These are phyloP conservation scores for Aphidoletes aphidimyza DNA, from an alignment of 2,888 invertebrate genomes.

Conservation along the genomic window DNA sequence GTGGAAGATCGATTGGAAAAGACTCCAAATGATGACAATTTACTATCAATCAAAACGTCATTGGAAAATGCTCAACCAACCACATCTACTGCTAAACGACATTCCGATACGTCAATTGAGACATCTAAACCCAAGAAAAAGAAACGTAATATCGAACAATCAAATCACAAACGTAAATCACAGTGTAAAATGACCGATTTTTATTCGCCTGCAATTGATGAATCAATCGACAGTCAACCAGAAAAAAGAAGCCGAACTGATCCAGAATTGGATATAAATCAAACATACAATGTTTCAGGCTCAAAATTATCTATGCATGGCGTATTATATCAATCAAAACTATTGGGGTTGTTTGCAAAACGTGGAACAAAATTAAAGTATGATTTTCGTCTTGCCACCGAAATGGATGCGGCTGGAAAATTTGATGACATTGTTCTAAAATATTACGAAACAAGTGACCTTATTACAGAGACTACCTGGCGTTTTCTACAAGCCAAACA, in stretches of 20 bases:
- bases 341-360: neutral
- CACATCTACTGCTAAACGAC: neutral
- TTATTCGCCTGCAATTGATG: neutral
- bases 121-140: no score
- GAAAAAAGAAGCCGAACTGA: no score
- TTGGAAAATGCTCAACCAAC: neutral
- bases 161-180: neutral
- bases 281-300: neutral
- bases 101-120: no score
- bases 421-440: neutral
- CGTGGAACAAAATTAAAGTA: neutral
- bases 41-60: neutral
- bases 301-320: neutral
- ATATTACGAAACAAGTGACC: neutral
- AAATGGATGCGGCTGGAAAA: neutral
- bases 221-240: no score
- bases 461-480: neutral
- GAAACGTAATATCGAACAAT: no score
- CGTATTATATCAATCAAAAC: neutral
- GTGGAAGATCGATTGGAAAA: neutral
- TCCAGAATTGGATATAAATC: no score
- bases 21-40: neutral
- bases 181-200: neutral
- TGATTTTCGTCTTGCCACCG: neutral
- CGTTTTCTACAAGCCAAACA: neutral